Base-by-base conservation (phyloP, 2,113 vertebrate species). In the Cyphomyrus plagiostoma region DNA sequence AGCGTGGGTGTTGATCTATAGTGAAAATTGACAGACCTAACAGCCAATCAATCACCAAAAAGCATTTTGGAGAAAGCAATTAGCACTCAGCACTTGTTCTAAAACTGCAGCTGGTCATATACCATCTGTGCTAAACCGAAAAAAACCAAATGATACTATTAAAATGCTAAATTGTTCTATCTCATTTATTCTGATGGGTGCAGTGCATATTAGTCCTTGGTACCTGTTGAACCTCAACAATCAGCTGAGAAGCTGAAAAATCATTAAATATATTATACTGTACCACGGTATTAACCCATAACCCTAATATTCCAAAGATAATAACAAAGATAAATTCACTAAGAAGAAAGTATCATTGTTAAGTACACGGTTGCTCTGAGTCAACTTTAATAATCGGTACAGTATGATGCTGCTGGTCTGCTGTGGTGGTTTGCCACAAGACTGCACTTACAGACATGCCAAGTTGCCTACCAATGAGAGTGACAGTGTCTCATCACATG, bases 1-100 rank as follows among this genome's bases (percentile, higher is more conserved):
- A 56, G 30, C 35, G n/a, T 89, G 39, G 1, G 62, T 88, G 56
- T n/a, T 15, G 39, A 89, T 4, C 56, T 89, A 89, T 80, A 53
- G 15, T 0, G 0, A 7, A 86, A n/a, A 48, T 42, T 90, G 90
- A 89, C 88, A 92, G 39, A 1, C 1, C 70, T 52, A 89, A 74
- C 83, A 87, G 84, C 89, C 89, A 89, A 70, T 89, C 85, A 39
- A 90, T 90, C 86, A 82, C 26, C 45, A 70, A 42, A 70, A 21
- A 42, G 58, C n/a, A 58, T 39, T 49, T 4, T 4, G 48, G 13
- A 56, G 49, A 83, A 88, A 90, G 86, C 89, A 90, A 90, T 90
- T 90, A 88, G 77, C 74, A 88, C n/a, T 86, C 7, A 26, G 80
- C 45, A 77, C 88, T 77, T 66, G 9, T 52, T 80, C 50, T 39